Evolutionary conservation across 2,113 vertebrate genomes (phyloP), one percentile per base, ranked within the genome.

Genomic region (zebrafish (Danio rerio)): DNA sequence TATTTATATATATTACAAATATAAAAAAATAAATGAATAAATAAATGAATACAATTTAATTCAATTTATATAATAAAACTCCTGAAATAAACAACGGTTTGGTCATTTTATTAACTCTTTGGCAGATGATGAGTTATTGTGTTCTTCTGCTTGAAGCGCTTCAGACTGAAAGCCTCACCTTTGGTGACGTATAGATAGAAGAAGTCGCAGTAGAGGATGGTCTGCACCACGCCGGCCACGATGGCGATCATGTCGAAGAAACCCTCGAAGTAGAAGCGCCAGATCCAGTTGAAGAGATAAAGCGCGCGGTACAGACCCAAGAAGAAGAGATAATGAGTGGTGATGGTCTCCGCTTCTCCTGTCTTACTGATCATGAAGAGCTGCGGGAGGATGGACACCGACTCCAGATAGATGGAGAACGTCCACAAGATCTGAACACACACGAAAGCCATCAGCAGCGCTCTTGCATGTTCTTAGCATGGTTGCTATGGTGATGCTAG

Each of bases 301-400:
- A 99, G 93, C 81, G 97, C 96, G 77, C 98, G 96, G 90, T 99
- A 99, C 89, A 99, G 96, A 69, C 98, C 98, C 90, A 99, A 87
- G 93, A 99, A 99, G 93, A 99, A 99, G 90, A 99, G 95, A 84
- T 99, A 99, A 92, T 99, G 98, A 59, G 97, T 99, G 88, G 98
- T 99, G 93, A 99, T 99, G 93, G 98, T 99, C 93, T 99, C 98
- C 0, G 98, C 98, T 93, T 99, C 98, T 0, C 98, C 98, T 0
- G 98, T 99, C 94, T 99, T 99, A 87, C 98, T 99, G 91, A 99
- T 99, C 97, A 99, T 98, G 87, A 99, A 99, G 18, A 99, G 97
- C 87, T 99, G 98, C 3, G 98, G 98, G n/a, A 99, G 94, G 90
- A 99, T 99, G 81, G 98, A 94, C 90, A 99, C 98, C 0, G 98